Conservation (phyloP, 2,113 vertebrate species). For the Martes martes region DNA sequence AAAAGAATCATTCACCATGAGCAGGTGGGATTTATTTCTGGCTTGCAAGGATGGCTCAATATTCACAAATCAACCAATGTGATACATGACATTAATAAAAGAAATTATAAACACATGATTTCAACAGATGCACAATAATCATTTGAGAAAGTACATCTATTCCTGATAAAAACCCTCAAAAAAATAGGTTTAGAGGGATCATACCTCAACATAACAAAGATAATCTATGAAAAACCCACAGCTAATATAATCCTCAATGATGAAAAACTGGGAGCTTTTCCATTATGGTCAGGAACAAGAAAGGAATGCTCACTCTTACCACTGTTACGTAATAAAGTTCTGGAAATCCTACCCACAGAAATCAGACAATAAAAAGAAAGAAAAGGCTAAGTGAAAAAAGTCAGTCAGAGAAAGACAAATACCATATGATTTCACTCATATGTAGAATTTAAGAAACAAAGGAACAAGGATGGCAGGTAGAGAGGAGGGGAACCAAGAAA, state of each 20-base stretch:
- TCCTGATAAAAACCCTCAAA: neutral
- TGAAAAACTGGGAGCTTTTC: neutral
- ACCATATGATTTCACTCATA: neutral
- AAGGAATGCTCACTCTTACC: neutral
- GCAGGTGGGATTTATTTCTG: too few relatives aligned
- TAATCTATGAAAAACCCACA: neutral
- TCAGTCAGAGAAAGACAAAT: neutral
- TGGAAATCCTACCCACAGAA: neutral
- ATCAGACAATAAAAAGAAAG: too few relatives aligned
- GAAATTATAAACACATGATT: too few relatives aligned
- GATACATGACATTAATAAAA: too few relatives aligned
- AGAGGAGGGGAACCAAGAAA: too few relatives aligned
- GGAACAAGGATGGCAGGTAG: too few relatives aligned
- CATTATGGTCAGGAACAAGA: neutral
- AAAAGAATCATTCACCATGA: too few relatives aligned
- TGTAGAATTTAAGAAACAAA: too few relatives aligned
- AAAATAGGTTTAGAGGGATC: neutral
- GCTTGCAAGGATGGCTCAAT: too few relatives aligned
- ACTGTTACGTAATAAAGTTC: neutral
- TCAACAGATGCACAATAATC: too few relatives aligned
- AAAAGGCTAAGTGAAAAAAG: neutral
- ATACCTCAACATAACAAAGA: neutral
- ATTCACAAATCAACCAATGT: too few relatives aligned
- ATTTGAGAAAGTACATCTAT: too few relatives aligned
- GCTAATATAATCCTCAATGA: neutral